Base-by-base conservation (phyloP, 92 coral and sea anemone species). In the Chrysogorgia sp. region DNA sequence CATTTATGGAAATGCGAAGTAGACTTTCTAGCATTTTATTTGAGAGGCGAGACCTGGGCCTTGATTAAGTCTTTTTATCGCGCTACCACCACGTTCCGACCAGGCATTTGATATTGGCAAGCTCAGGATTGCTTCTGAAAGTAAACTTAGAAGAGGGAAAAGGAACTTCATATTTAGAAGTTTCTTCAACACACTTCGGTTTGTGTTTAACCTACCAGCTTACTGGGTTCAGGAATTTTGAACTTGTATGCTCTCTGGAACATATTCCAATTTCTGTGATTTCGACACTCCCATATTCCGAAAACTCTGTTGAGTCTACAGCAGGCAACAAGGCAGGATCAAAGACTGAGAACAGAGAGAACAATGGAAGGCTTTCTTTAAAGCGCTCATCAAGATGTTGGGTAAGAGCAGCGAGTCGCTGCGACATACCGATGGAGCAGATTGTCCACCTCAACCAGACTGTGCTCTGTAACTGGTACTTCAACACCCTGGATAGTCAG, bases 91-190 rank as follows among this genome's bases (percentile, higher is more conserved):
- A 10, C 62, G 62, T 31, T 77, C 82, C 28, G 72, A 43, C 49
- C 82, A 77, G 57, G 82, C 62, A 48, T 77, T 77, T 14, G 82
- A 43, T 62, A 63, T 77, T 41, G 82, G 82, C 61, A 77, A 77
- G 25, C 74, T 43, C 43, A 77, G 74, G 61, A 37, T 62, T 41
- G 59, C 61, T 77, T 59, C 14, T 58, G 40, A 47, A 77, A 62
- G 23, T 37, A 77, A 37, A 14, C 8, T 8, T 60, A 72, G 41
- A 62, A 41, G 19, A 60, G 74, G 74, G 41, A 77, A 77, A 77
- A 43, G 57, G 35, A 9, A 19, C 21, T 37, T 24, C 35, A 53
- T 10, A n/a, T 59, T 34, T 53, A 17, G 10, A 57, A 30, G 53
- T 75, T 57, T 62, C 55, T 75, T 20, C 30, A 34, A 26, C 53